These are phyloP conservation scores for Lineus longissimus DNA, from an alignment of 1,140 invertebrate species.

Conservation along the genomic window DNA sequence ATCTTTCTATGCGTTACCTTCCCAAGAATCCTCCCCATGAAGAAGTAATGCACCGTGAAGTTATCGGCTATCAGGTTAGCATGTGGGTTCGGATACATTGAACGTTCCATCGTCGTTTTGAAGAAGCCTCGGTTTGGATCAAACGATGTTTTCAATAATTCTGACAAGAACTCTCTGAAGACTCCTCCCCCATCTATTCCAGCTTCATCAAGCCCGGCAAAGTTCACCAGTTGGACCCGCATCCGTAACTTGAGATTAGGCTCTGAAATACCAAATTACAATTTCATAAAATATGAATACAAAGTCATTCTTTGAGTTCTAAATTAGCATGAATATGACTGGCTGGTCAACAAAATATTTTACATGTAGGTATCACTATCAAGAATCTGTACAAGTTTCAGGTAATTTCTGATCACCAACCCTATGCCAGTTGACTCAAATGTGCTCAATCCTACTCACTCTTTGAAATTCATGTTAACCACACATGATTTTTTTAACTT, in stretches of 20 bases:
- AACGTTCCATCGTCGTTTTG: conserved; percentile 82
- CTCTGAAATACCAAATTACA: conserved; percentile 59
- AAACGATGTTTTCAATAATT: conserved; percentile 86
- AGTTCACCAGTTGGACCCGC: conserved; percentile 84
- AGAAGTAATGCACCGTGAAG: conserved; percentile 88
- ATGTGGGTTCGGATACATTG: conserved; percentile 92
- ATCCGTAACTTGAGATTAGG: conserved; percentile 80
- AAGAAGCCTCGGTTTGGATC: conserved; percentile 97
- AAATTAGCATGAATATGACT: not conserved
- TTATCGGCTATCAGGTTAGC: conserved; percentile 78
- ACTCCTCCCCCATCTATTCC: conserved; percentile 95
- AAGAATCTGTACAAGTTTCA: too few relatives aligned
- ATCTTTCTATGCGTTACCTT: conserved; percentile 62
- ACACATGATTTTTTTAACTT: too few relatives aligned
- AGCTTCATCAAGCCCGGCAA: conserved; percentile 81
- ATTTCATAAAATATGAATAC: conserved; percentile 23
- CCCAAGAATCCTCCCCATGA: conserved; percentile 90
- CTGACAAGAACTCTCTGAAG: conserved; percentile 65
- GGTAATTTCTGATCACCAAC: too few relatives aligned
- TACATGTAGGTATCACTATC: too few relatives aligned
- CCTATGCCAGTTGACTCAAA: too few relatives aligned
- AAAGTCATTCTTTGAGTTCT: conserved; percentile 3
- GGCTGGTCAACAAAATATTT: not conserved
- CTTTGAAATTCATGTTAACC: too few relatives aligned
- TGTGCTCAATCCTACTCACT: too few relatives aligned